phyloP scores from a whole-genome alignment of 2,113 vertebrate species.

The Phrynocephalus versicolor region DNA sequence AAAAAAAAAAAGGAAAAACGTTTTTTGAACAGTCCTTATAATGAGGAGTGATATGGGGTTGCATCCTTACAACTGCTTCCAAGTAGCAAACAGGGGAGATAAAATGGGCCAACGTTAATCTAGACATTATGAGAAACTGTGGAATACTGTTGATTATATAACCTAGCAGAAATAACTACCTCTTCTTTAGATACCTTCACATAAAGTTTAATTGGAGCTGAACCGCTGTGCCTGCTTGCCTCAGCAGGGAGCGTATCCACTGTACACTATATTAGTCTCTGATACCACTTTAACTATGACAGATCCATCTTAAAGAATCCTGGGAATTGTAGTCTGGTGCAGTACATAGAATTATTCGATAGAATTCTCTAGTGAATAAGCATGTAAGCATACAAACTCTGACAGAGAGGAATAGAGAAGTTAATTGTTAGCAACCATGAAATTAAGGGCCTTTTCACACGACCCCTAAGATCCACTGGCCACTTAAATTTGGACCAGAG shows the following conservation, averaged over 20 bases:
- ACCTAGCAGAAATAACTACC: neutral
- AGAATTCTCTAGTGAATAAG: too few species aligned
- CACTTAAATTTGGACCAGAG: too few species aligned
- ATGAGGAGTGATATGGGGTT: conserved; percentile 1
- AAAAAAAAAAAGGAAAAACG: neutral
- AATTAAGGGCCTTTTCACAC: too few species aligned
- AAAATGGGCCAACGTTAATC: conserved; percentile 26
- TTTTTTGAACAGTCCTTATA: neutral
- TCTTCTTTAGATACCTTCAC: neutral
- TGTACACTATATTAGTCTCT: neutral
- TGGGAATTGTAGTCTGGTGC: too few species aligned
- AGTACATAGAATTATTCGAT: too few species aligned
- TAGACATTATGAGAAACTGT: neutral
- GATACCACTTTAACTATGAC: too few species aligned
- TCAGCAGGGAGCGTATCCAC: neutral
- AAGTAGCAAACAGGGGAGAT: neutral
- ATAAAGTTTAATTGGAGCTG: neutral
- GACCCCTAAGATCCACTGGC: too few species aligned
- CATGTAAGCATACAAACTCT: too few species aligned
- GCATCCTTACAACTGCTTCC: conserved; percentile 27
- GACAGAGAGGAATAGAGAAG: too few species aligned
- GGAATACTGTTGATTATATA: conserved; percentile 7
- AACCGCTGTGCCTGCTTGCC: neutral
- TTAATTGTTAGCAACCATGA: too few species aligned
- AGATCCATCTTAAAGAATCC: too few species aligned